Evolutionary conservation across 2,797 vertebrate species (phyloP), one percentile per base, ranked within the genome.

Genomic region (Artibeus lituratus): DNA sequence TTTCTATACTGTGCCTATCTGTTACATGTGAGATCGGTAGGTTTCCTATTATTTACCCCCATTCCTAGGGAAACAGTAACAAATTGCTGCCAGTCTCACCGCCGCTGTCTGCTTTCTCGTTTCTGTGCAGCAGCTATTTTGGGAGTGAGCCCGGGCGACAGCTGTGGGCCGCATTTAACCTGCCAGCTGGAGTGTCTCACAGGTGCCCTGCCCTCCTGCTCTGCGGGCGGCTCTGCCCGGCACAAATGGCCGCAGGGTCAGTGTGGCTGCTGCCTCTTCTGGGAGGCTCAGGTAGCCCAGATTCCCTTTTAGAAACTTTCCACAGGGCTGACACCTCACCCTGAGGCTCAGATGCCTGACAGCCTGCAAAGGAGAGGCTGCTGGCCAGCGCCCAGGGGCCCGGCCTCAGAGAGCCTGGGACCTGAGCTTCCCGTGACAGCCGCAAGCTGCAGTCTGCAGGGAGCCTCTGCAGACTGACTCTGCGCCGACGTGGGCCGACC

Each of bases 91-190:
- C 3, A 6, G 32, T 26, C 72, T 87, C 85, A 0, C 24, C 22
- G 22, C 26, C 55, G 70, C 80, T 16, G 7, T 51, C 57, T 19
- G 47, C 29, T 70, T 35, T 39, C 4, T 49, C 35, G 15, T 47
- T 72, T 21, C 18, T 62, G 69, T 18, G 51, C 19, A 19, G 91
- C 24, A 57, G 74, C 95, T 91, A 93, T 97, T 90, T 95, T 49
- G 94, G 92, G 53, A 35, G 9, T 0, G 16, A 21, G 80, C 80
- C 62, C 57, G 84, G 55, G 81, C 2, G 35, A 90, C 96, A 96
- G 94, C 96, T 96, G 95, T 26, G 67, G 67, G 94, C 84, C 84
- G 35, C 70, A 90, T 96, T 95, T 95, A 95, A 81, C 93, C 81
- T 55, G 32, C 78, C 96, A 85, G 96, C 96, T 91, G 94, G 86